Conservation (phyloP, 2,113 vertebrate species). For the Nothocercus julius region DNA sequence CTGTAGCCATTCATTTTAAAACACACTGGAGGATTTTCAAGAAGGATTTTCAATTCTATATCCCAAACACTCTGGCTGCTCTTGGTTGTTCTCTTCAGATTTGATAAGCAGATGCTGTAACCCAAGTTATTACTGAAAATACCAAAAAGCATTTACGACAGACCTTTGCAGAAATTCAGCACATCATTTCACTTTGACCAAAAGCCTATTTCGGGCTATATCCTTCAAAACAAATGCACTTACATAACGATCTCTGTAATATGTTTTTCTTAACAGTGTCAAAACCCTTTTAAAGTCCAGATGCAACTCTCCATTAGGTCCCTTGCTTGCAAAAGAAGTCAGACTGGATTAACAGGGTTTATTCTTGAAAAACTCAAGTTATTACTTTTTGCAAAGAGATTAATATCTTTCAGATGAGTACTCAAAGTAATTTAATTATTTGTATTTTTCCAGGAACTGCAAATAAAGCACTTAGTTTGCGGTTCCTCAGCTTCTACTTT, state of each 20-base stretch:
- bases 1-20: not conserved
- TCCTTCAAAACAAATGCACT: not conserved
- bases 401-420: not conserved
- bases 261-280: not conserved
- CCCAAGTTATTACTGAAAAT: not conserved
- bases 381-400: not conserved
- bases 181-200: not conserved
- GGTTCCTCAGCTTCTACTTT: not conserved
- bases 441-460: not conserved
- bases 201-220: not conserved
- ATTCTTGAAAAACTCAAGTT: not conserved
- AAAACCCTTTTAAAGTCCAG: not conserved
- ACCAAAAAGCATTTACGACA: not conserved
- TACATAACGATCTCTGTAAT: not conserved
- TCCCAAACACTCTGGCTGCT: not conserved
- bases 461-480: not conserved
- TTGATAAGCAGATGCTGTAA: not conserved
- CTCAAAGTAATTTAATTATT: not conserved
- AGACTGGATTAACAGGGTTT: not conserved
- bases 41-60: not conserved
- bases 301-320: not conserved
- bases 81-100: not conserved
- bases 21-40: not conserved
- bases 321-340: not conserved
- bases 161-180: not conserved